Percentiles rank a stretch among this genome's conserved stretches.
These are phyloP conservation scores for Dermatemys mawii DNA, from an alignment of 2,113 vertebrate genomes.

Conservation along the genomic window DNA sequence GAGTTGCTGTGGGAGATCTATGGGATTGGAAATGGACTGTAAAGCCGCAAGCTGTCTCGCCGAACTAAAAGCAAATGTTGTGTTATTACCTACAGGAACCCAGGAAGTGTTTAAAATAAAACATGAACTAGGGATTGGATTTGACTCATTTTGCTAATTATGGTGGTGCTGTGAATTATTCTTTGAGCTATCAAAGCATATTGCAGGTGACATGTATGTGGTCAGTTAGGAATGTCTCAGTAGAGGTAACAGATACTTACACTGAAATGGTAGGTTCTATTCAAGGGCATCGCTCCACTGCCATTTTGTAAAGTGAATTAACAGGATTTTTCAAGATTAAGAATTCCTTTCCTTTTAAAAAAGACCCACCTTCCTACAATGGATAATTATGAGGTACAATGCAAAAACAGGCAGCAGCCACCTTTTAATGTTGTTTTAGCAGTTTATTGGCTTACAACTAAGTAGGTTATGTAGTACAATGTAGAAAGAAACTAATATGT, in stretches of 20 bases:
- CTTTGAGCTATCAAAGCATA: not conserved
- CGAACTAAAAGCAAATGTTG: not conserved
- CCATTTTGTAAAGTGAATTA: not conserved
- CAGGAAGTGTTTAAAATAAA: slow-evolving; percentile 14
- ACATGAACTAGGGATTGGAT: not conserved
- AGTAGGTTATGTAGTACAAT: not conserved
- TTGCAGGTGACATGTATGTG: not conserved
- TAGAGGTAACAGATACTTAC: not conserved
- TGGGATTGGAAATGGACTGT: not conserved
- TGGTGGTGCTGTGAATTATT: not conserved
- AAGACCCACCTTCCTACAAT: not conserved
- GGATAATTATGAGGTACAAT: not conserved
- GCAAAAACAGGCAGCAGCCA: not conserved
- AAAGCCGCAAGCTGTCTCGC: not conserved
- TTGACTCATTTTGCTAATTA: not conserved
- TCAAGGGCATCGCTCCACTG: not conserved
- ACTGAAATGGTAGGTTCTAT: not conserved
- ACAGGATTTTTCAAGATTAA: not conserved
- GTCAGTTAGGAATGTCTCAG: not conserved
- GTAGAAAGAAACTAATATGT: not conserved
- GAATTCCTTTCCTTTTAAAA: not conserved
- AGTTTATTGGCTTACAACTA: not conserved
- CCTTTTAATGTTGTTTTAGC: not conserved
- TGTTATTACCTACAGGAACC: not conserved
- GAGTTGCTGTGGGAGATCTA: not conserved